Conservation (phyloP, 2,888 invertebrate species). For the Drosophila buzzatii region DNA sequence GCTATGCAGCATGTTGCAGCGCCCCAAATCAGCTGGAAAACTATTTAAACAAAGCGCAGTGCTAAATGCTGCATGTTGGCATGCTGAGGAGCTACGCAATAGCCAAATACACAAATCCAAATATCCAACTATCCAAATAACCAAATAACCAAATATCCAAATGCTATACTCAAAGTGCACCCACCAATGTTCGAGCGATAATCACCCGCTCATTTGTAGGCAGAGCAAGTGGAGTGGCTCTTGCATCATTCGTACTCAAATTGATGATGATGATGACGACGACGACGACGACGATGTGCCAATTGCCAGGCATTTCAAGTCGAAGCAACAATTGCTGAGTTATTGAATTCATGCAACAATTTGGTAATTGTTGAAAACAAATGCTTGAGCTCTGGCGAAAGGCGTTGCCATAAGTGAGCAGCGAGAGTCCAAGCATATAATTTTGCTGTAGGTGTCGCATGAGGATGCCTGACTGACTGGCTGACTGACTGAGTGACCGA, state of each 20-base stretch:
- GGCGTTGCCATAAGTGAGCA: slow-evolving; percentile 38
- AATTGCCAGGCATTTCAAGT: slow-evolving; percentile 58
- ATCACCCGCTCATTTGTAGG: slow-evolving; percentile 69
- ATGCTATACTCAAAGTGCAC: slow-evolving; percentile 19
- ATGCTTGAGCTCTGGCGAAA: slow-evolving; percentile 28
- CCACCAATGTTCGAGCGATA: slow-evolving; percentile 41
- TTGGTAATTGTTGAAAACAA: slow-evolving; percentile 39
- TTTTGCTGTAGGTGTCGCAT: slow-evolving; percentile 27
- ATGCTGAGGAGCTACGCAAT: slow-evolving; percentile 61
- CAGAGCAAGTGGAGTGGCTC: slow-evolving; percentile 61
- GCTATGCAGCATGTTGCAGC: slow-evolving; percentile 50
- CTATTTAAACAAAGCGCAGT: slow-evolving; percentile 59
- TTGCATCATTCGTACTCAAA: slow-evolving; percentile 69
- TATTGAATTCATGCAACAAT: slow-evolving; percentile 59
- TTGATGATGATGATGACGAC: slow-evolving; percentile 68
- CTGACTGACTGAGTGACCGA: neutral
- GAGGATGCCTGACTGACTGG: slow-evolving; percentile 19
- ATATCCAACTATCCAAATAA: slow-evolving; percentile 12
- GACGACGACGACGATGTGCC: slow-evolving; percentile 65
- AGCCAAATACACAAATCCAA: slow-evolving; percentile 35
- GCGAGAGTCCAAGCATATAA: slow-evolving; percentile 9
- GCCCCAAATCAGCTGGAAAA: slow-evolving; percentile 37
- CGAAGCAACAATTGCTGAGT: slow-evolving; percentile 38
- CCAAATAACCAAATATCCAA: slow-evolving; percentile 4
- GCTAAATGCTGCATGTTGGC: slow-evolving; percentile 52